Conservation (phyloP, 2,888 invertebrate species). For the Lasioglossum malachurum region DNA sequence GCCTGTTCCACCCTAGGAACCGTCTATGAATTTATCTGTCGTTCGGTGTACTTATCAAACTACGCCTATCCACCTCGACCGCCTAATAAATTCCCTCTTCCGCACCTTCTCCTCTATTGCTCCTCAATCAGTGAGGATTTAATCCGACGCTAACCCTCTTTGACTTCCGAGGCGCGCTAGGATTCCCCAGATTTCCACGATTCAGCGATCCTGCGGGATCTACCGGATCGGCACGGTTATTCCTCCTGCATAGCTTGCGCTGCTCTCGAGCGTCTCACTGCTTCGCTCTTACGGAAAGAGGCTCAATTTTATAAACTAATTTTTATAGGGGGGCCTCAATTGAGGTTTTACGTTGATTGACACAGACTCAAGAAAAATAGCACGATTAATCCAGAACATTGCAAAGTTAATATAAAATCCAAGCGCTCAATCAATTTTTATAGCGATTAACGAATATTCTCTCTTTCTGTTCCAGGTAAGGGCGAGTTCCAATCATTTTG, state of each 20-base stretch:
- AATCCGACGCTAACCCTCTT: background rate
- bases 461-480: slow-evolving; percentile 69
- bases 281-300: too few species aligned
- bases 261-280: too few species aligned
- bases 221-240: background rate
- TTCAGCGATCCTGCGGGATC: background rate
- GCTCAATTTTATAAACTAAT: too few species aligned
- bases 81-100: slow-evolving; percentile 41
- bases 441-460: background rate
- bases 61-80: slow-evolving; percentile 2
- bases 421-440: background rate
- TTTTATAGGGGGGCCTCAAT: too few species aligned
- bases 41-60: slow-evolving; percentile 25
- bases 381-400: background rate
- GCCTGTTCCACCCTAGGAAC: background rate
- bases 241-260: background rate
- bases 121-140: background rate
- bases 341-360: too few species aligned
- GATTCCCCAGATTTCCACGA: background rate
- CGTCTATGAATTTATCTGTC: slow-evolving; percentile 21
- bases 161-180: background rate
- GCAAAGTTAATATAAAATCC: background rate
- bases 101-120: slow-evolving; percentile 10
- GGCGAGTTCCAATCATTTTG: background rate
- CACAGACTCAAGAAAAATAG: too few species aligned